Evolutionary conservation across 2,888 invertebrate genomes (phyloP).

Genomic region (Ditula angustiorana): DNA sequence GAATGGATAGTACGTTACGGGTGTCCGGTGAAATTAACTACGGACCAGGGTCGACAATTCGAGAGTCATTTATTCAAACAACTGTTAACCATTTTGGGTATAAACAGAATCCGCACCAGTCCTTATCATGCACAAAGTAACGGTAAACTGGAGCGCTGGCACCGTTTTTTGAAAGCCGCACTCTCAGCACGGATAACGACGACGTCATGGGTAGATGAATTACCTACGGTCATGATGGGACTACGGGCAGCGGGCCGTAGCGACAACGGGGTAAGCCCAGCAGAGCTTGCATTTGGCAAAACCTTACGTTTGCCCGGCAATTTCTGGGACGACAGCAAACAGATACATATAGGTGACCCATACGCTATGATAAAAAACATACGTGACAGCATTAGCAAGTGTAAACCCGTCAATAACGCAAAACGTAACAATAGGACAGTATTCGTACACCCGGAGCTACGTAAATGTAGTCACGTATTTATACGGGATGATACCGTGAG

Average conservation of each 20-base stretch:
- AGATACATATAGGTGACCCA: background rate
- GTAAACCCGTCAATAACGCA: too few species aligned
- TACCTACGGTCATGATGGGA: background rate
- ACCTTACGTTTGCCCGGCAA: background rate
- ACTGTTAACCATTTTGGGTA: background rate
- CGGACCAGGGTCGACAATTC: background rate
- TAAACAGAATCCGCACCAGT: background rate
- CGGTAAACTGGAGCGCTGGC: background rate
- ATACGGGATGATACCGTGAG: constrained; percentile 23
- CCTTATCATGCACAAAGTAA: background rate
- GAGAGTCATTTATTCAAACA: background rate
- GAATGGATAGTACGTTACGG: background rate
- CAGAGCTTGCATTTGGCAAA: background rate
- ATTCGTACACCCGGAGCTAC: background rate
- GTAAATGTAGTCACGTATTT: constrained; percentile 13
- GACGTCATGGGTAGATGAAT: background rate
- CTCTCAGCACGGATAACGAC: background rate
- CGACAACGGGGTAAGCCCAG: background rate
- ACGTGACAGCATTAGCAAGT: too few species aligned
- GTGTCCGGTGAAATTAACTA: background rate
- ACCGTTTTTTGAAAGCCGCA: background rate
- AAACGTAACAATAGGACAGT: background rate
- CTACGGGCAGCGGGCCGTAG: background rate
- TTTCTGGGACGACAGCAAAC: background rate
- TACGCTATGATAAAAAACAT: too few species aligned